phyloP scores from a whole-genome alignment of 37 sponge, comb jelly and placozoan species.

The Ianthella basta region DNA sequence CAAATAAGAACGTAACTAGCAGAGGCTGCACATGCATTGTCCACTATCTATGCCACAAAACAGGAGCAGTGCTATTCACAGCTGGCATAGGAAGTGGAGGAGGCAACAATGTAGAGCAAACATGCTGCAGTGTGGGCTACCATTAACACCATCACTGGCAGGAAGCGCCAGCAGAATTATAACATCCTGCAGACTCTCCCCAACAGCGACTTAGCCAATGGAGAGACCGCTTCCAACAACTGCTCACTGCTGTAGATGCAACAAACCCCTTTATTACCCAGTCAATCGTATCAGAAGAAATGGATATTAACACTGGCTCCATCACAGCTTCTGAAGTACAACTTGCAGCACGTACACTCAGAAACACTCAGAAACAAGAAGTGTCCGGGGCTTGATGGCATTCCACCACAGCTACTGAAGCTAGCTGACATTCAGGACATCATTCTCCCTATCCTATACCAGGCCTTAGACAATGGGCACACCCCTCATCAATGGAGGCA shows the following conservation, averaged over 20 bases:
- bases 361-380: not conserved
- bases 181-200: not conserved
- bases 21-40: not conserved
- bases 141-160: slow-evolving; percentile 10
- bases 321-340: not conserved
- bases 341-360: not conserved
- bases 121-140: not conserved
- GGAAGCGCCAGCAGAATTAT: not conserved
- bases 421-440: slow-evolving; percentile 10
- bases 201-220: not conserved
- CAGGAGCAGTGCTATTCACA: slow-evolving; percentile 3
- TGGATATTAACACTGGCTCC: not conserved
- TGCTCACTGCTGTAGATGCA: slow-evolving; percentile 5
- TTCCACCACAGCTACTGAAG: slow-evolving; percentile 14
- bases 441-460: slow-evolving; percentile 12
- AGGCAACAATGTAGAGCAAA: not conserved
- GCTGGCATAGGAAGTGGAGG: not conserved
- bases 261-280: not conserved
- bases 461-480: not conserved
- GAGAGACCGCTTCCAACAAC: slow-evolving; percentile 6
- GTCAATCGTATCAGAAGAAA: not conserved
- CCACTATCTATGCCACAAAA: not conserved
- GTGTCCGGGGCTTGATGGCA: slow-evolving; percentile 2
- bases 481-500: slow-evolving; percentile 7
- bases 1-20: not conserved